Base-by-base conservation (phyloP, 37 sponge, comb jelly and placozoan species). In the Chondrosia reniformis region DNA sequence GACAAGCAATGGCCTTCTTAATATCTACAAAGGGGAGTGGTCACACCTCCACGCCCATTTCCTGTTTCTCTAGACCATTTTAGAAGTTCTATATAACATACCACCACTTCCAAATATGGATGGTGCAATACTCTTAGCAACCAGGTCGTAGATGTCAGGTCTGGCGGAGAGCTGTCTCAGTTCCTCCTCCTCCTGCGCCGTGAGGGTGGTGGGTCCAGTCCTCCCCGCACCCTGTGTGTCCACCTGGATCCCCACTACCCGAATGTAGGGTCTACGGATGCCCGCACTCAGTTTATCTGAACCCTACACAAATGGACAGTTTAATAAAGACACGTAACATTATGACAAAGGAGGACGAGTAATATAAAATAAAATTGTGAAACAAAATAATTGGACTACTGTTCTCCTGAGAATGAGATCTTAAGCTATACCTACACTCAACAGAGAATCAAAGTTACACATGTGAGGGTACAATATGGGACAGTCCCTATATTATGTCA, bases 41-140 rank as follows among this genome's bases (percentile, higher is more conserved):
- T n/a, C n/a, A n/a, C n/a, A n/a, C n/a, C n/a, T n/a, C n/a, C n/a
- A n/a, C n/a, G n/a, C n/a, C n/a, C n/a, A n/a, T n/a, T n/a, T n/a
- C n/a, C n/a, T n/a, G n/a, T n/a, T n/a, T n/a, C n/a, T n/a, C n/a
- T n/a, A n/a, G n/a, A n/a, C n/a, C n/a, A n/a, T n/a, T n/a, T n/a
- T n/a, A n/a, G n/a, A n/a, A n/a, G n/a, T n/a, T n/a, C n/a, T n/a
- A n/a, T n/a, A n/a, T n/a, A 15, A 66, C 79, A 77, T 30, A 86
- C 94, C 93, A 17, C 83, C 55, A 45, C 99, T 93, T 24, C 99
- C 99, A 91, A 86, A 99, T 33, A 99, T 99, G 76, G 99, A 99
- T 63, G 99, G 99, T 8, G 99, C 96, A 10, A 95, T 85, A 52
- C 86, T 88, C 34, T 82, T 76, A 13, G 95, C 82, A 31, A 94